A percentile compares a stretch with the other conserved stretches of the same genome.
Conservation (phyloP, 2,797 vertebrate species). For the Oreortyx pictus region DNA sequence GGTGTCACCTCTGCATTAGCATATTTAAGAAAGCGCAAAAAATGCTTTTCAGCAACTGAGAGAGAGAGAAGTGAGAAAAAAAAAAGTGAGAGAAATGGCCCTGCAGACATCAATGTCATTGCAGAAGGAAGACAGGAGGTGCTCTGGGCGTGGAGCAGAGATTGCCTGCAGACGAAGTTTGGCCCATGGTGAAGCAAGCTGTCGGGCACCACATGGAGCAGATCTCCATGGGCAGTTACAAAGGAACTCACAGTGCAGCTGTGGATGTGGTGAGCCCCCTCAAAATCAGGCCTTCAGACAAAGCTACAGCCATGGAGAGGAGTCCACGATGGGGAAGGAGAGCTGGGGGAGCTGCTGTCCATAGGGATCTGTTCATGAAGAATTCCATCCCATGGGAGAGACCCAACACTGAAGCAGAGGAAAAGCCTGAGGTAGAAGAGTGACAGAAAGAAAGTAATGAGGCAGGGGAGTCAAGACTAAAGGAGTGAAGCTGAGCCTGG, state of each 20-base stretch:
- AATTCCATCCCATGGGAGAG: neutral
- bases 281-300: neutral
- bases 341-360: neutral
- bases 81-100: no score
- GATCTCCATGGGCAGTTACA: no score
- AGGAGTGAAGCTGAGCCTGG: neutral
- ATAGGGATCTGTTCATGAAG: neutral
- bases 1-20: neutral
- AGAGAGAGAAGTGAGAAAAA: neutral
- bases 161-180: no score
- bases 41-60: neutral
- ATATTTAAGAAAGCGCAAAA: neutral
- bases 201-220: no score
- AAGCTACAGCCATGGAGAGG: neutral
- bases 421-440: neutral
- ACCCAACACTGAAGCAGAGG: neutral
- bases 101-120: no score
- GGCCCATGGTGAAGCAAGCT: no score
- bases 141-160: no score
- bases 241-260: no score
- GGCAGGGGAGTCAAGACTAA: neutral
- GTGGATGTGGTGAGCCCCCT: neutral
- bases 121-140: no score
- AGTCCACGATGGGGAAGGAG: neutral
- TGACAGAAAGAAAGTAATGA: neutral